Evolutionary conservation across 1,140 invertebrate genomes (phyloP), one percentile per base, ranked within the genome.

Genomic region (Ceratina australensis): DNA sequence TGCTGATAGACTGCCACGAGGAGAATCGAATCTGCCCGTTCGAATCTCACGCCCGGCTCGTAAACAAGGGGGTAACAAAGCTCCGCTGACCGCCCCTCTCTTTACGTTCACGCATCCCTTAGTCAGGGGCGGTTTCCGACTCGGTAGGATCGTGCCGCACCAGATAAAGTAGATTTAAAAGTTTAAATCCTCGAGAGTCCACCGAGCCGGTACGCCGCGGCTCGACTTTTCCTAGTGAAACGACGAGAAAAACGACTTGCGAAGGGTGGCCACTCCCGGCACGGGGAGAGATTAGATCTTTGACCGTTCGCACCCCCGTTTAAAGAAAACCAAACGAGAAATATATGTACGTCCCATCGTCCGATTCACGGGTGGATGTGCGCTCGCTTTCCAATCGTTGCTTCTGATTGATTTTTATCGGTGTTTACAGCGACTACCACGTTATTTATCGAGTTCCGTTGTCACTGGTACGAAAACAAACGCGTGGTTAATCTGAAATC

Each of bases 161-260:
- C 79, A 90, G 90, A 92, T 92, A 92, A 91, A 92, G 87, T 81
- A 86, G 89, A 90, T 90, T 91, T 90, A 86, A 91, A 86, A 92
- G 86, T 92, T 92, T 92, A 90, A 89, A 91, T 88, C 87, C 82
- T 79, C 81, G 76, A 85, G 74, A 82, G 50, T 18, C 84, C 33
- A 42, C 33, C 33, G 33, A 42, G 81, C 15, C 84, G 85, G 81
- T 78, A 87, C 86, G 79, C 33, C 10, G 10, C 83, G 59, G 66
- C 81, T 76, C 42, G 65, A 64, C 67, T 65, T 77, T 5, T 47
- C 47, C 26, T 15, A 26, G 10, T 4, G 1, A 1, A 28, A n/a
- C 28, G 52, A 72, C 64, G 72, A 78, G 61, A 81, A 76, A 73
- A 69, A 72, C 69, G 64, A 61, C 59, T 47, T 49, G 33, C 22